phyloP scores from a whole-genome alignment of 1,140 invertebrate genomes.

The Neodiprion virginianus region DNA sequence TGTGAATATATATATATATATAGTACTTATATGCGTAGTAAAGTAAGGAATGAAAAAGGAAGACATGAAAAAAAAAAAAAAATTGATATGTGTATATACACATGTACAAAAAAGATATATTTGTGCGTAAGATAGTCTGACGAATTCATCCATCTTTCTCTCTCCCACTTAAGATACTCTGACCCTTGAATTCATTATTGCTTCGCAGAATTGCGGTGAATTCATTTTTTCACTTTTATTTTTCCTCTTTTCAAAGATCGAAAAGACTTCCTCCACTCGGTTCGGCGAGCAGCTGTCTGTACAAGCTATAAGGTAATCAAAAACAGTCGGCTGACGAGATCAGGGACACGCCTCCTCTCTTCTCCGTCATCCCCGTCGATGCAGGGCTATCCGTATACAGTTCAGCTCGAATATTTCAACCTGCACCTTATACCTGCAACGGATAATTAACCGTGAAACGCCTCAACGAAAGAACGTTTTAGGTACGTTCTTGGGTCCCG shows the following conservation, averaged over 20 bases:
- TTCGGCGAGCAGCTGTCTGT: neutral
- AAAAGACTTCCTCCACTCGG: neutral
- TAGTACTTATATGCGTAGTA: too few relatives aligned
- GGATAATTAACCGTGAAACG: neutral
- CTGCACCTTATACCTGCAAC: neutral
- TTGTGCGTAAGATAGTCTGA: too few relatives aligned
- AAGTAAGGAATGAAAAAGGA: too few relatives aligned
- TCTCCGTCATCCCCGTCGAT: neutral
- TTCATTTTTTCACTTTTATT: neutral
- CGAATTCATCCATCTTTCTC: too few relatives aligned
- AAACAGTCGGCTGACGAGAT: slow-evolving; percentile 4
- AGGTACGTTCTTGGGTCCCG: neutral
- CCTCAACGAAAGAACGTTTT: neutral
- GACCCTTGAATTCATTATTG: too few relatives aligned
- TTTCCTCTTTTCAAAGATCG: neutral
- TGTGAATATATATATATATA: too few relatives aligned
- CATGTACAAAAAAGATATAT: too few relatives aligned
- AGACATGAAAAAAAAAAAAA: too few relatives aligned
- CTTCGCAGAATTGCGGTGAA: too few relatives aligned
- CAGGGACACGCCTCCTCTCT: neutral
- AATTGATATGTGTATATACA: too few relatives aligned
- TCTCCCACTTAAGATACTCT: too few relatives aligned
- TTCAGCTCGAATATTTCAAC: neutral
- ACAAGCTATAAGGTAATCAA: neutral
- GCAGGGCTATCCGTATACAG: neutral